Base-by-base conservation (phyloP, 2,888 invertebrate species). In the Drosophila colorata region DNA sequence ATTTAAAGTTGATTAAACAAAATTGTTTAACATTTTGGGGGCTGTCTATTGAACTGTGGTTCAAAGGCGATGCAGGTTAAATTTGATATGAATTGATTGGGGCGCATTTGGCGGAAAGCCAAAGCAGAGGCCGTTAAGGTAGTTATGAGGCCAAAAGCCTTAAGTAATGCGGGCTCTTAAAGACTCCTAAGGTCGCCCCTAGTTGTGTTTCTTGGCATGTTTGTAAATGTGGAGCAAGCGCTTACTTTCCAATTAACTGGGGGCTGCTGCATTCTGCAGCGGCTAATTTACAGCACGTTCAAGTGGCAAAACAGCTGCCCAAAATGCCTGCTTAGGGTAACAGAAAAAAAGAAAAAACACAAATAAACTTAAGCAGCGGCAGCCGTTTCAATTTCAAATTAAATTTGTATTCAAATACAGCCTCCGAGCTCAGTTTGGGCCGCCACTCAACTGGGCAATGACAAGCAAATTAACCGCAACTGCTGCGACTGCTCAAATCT, bases 391-490 rank as follows among this genome's bases (percentile, higher is more conserved):
- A 80, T 84, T 87, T 84, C 78, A 87, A 84, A 84, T 84, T 84
- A 84, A 83, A 88, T 84, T 84, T 84, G 87, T 84, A 84, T 85
- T 84, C 83, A 84, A 84, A 84, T 87, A 28, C 28, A 57, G 63
- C 51, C 51, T 20, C 61, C 48, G 43, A 51, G 46, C 28, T 48
- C 40, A 49, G 60, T 40, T 78, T 64, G 81, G 49, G 60, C 72
- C 58, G 74, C 79, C 77, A 76, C 77, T 85, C 87, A 88, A 80
- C 88, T 80, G 79, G 74, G 88, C 88, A 88, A 87, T 84, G 88
- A 84, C 83, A 84, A 85, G 85, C 85, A 88, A 86, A 86, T 86
- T 86, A 86, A 88, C 85, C 87, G 63, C 85, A 85, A 85, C 86
- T 82, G 86, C 78, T 72, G 74, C 75, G 59, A 63, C 57, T 38